Percentiles rank a stretch among this genome's conserved stretches.
Conservation (phyloP, 92 coral and sea anemone species). For the Actinernus sp. region DNA sequence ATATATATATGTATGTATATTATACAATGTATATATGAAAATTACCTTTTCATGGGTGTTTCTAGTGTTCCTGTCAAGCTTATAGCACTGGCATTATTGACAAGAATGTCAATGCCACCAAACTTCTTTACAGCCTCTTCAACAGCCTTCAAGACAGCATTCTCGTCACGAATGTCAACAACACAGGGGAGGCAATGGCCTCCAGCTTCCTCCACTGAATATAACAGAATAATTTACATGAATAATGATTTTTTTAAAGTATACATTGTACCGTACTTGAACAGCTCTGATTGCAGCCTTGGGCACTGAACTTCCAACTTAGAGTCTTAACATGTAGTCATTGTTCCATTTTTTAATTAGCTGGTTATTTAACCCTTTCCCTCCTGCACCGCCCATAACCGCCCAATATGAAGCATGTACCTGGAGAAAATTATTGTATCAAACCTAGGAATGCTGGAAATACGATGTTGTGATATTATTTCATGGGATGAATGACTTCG, state of each 20-base stretch:
- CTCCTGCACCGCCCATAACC: too few species aligned
- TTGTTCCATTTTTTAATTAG: too few species aligned
- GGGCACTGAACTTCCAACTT: too few species aligned
- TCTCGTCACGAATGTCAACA: conserved; percentile 93
- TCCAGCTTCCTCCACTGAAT: conserved; percentile 93
- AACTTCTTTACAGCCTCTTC: conserved; percentile 84
- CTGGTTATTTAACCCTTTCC: too few species aligned
- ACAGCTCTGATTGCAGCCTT: too few species aligned
- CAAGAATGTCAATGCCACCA: conserved; percentile 96
- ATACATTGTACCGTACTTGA: background rate
- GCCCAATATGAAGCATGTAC: too few species aligned
- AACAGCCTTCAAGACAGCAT: conserved; percentile 75
- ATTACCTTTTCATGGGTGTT: conserved; percentile 91
- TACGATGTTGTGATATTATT: too few species aligned
- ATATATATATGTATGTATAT: background rate
- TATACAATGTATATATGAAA: background rate
- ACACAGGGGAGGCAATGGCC: conserved; percentile 96
- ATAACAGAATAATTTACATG: background rate
- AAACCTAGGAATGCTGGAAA: too few species aligned
- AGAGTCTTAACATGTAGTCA: too few species aligned
- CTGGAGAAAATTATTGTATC: too few species aligned
- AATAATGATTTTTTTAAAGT: background rate
- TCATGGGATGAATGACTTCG: too few species aligned
- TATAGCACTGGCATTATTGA: conserved; percentile 98
- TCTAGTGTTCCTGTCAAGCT: conserved; percentile 89